phyloP scores from a whole-genome alignment of 2,113 vertebrate species.

The Lamprotornis superbus region DNA sequence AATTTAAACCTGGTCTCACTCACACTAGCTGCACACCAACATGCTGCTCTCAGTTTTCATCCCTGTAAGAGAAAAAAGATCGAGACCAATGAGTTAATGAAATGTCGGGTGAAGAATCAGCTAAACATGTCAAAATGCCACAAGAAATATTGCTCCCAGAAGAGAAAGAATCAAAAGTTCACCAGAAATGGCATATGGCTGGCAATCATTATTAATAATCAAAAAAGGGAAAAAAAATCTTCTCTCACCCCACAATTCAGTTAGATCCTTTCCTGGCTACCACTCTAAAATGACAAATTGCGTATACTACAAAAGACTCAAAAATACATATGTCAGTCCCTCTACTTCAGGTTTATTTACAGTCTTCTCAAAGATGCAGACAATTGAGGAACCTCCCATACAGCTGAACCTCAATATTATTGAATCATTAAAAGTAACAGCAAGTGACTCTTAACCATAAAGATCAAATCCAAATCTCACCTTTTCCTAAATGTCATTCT shows the following conservation, averaged over 20 bases:
- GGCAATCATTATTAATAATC: background rate
- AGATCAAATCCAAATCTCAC: background rate
- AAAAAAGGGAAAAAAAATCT: background rate
- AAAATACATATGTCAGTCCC: background rate
- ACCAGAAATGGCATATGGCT: background rate
- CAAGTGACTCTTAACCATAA: background rate
- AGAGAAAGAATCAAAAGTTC: background rate
- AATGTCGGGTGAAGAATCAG: slow-evolving; percentile 20
- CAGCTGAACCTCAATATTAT: background rate
- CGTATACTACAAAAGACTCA: background rate
- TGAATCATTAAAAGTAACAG: background rate
- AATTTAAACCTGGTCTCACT: background rate
- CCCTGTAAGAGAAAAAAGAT: slow-evolving; percentile 17
- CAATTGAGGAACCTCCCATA: background rate
- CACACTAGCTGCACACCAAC: background rate
- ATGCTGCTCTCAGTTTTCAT: slow-evolving; percentile 13
- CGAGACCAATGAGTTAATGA: slow-evolving; percentile 28
- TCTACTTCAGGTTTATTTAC: background rate
- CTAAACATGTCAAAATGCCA: slow-evolving; percentile 32
- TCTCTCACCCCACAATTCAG: background rate
- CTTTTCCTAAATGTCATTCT: background rate
- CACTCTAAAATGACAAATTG: background rate
- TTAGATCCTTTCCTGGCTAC: background rate
- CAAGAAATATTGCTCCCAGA: background rate
- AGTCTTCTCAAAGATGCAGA: background rate